These are phyloP conservation scores for Cybosia mesomella DNA, from an alignment of 2,888 invertebrate species.

Conservation along the genomic window DNA sequence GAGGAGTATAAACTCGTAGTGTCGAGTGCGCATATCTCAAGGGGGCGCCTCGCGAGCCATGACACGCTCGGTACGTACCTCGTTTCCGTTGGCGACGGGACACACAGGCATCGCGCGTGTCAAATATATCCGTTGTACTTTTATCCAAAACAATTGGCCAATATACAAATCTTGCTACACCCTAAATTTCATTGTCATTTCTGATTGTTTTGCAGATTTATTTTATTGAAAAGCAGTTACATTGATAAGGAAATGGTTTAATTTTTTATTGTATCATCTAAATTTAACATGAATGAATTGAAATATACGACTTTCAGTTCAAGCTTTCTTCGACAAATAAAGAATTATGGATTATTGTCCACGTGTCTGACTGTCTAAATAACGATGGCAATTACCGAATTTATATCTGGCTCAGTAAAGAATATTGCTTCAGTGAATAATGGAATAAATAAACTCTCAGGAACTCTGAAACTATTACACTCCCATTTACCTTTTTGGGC, in stretches of 20 bases:
- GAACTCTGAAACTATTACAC: too few species aligned
- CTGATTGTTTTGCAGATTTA: neutral
- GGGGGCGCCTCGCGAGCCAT: constrained; percentile 82
- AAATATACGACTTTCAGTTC: neutral
- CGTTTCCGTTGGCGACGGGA: constrained; percentile 68
- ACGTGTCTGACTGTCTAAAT: neutral
- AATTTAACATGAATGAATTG: constrained; percentile 39
- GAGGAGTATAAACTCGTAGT: constrained; percentile 54
- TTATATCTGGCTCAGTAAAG: neutral
- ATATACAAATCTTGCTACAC: constrained; percentile 1
- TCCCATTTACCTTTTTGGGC: neutral
- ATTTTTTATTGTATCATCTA: constrained; percentile 29
- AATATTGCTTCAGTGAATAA: neutral
- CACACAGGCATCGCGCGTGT: constrained; percentile 53
- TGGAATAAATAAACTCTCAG: neutral
- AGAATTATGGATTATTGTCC: neutral
- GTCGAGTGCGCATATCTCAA: constrained; percentile 62
- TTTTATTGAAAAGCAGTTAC: constrained; percentile 13
- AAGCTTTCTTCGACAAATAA: neutral
- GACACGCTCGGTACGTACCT: constrained; percentile 61
- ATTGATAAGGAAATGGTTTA: constrained; percentile 21
- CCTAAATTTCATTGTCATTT: constrained; percentile 2
- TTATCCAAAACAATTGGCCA: constrained; percentile 8
- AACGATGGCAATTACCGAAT: neutral
- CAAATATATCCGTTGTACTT: constrained; percentile 38